phyloP scores from a whole-genome alignment of 2,797 vertebrate genomes.

The Pangasius larnaudii region DNA sequence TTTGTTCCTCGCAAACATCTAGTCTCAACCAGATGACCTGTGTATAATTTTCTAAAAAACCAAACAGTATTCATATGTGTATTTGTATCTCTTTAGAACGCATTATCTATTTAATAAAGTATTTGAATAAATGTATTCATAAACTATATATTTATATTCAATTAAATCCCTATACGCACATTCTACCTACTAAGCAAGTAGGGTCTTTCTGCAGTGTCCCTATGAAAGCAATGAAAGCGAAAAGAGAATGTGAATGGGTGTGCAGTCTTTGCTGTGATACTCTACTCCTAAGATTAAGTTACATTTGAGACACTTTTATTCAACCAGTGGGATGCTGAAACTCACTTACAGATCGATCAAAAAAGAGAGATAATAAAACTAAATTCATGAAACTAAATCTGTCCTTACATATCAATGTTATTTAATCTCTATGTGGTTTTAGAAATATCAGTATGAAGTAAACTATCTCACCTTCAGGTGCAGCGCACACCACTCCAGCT shows the following conservation, averaged over 20 bases:
- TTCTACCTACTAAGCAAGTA: neutral
- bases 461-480: slow-evolving; percentile 78
- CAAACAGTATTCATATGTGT: neutral
- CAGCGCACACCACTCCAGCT: slow-evolving; percentile 75
- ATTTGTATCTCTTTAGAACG: neutral
- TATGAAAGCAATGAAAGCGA: neutral
- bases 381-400: neutral
- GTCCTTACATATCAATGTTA: neutral
- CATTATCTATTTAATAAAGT: neutral
- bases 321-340: neutral
- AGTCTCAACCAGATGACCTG: neutral
- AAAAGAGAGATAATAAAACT: neutral
- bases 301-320: neutral
- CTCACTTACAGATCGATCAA: neutral
- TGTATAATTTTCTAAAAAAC: neutral
- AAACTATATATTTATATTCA: too few species aligned
- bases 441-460: slow-evolving; percentile 23
- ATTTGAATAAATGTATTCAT: neutral
- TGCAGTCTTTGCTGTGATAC: neutral
- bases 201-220: neutral
- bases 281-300: slow-evolving; percentile 2
- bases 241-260: neutral
- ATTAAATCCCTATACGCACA: neutral
- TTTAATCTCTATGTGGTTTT: neutral
- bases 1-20: neutral